Conservation (phyloP, 2,113 vertebrate genomes). For the Mesitornis unicolor region DNA sequence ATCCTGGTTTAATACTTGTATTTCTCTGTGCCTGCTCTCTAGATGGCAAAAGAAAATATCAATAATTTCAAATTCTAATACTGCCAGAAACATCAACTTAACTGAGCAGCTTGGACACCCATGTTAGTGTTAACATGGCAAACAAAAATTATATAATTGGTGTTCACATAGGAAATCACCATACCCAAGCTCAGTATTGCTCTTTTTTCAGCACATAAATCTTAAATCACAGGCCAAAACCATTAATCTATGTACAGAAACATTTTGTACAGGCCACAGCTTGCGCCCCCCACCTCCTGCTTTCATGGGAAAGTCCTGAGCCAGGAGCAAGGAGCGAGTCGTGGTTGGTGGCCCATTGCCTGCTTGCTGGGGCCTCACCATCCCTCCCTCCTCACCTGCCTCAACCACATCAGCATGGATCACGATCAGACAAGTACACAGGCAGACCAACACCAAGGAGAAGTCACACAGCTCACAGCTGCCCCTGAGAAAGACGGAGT, state of each 20-base stretch:
- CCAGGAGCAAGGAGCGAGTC: neutral
- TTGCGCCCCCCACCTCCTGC: neutral
- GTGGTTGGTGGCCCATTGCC: neutral
- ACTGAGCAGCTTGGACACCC: neutral
- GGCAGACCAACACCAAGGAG: neutral
- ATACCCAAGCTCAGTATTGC: neutral
- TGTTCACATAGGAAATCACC: neutral
- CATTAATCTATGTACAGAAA: neutral
- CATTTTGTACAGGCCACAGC: neutral
- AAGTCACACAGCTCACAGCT: neutral
- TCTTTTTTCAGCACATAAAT: neutral
- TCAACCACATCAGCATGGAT: neutral
- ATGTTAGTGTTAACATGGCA: neutral
- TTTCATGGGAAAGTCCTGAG: neutral
- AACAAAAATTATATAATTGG: neutral
- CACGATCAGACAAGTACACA: accelerated
- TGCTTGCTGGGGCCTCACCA: neutral
- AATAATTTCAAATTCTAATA: neutral
- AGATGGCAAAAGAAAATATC: neutral
- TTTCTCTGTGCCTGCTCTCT: neutral
- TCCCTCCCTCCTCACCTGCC: neutral
- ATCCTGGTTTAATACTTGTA: neutral
- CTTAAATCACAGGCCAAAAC: neutral
- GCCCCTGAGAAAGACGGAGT: neutral
- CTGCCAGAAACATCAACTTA: neutral